phyloP scores from a whole-genome alignment of 1,140 invertebrate species.

The Drosophila hydei region DNA sequence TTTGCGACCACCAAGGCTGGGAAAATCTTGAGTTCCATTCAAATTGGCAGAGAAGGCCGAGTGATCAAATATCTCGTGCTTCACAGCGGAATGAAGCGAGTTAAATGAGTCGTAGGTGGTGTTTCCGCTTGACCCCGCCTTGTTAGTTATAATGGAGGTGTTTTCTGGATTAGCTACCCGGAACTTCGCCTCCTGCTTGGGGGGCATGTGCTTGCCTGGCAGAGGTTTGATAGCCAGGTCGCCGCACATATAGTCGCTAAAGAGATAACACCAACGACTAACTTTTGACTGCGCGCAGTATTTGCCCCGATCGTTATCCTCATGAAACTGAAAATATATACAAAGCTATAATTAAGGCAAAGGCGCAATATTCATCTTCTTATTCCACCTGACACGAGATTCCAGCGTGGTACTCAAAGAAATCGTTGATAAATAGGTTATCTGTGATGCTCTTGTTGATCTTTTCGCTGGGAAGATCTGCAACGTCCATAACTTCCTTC shows the following conservation, averaged over 20 bases:
- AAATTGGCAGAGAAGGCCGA: slow-evolving; percentile 14
- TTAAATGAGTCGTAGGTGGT: slow-evolving; percentile 13
- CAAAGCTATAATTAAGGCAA: not conserved
- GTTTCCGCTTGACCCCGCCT: not conserved
- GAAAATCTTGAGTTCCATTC: slow-evolving; percentile 21
- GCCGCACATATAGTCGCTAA: slow-evolving; percentile 68
- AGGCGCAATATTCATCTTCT: not conserved
- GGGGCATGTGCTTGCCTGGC: slow-evolving; percentile 61
- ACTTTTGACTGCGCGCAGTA: slow-evolving; percentile 72
- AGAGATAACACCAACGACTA: slow-evolving; percentile 64
- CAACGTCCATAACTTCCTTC: slow-evolving; percentile 45
- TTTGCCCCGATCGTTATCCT: slow-evolving; percentile 64
- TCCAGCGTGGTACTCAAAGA: slow-evolving; percentile 59
- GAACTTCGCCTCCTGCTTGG: slow-evolving; percentile 33
- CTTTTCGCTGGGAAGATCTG: slow-evolving; percentile 23
- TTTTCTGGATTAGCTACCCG: not conserved
- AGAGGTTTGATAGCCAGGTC: slow-evolving; percentile 61
- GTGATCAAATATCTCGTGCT: slow-evolving; percentile 24
- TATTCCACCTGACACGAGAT: slow-evolving; percentile 64
- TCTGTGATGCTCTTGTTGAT: slow-evolving; percentile 54
- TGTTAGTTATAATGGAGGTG: not conserved
- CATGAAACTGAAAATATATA: slow-evolving; percentile 52
- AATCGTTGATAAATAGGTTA: slow-evolving; percentile 50
- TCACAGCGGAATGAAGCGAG: slow-evolving; percentile 5
- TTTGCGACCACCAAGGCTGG: slow-evolving; percentile 20